Percentiles rank a stretch among this genome's conserved stretches.
Conservation (phyloP, 2,113 vertebrate genomes). For the Motacilla tschutschensis region DNA sequence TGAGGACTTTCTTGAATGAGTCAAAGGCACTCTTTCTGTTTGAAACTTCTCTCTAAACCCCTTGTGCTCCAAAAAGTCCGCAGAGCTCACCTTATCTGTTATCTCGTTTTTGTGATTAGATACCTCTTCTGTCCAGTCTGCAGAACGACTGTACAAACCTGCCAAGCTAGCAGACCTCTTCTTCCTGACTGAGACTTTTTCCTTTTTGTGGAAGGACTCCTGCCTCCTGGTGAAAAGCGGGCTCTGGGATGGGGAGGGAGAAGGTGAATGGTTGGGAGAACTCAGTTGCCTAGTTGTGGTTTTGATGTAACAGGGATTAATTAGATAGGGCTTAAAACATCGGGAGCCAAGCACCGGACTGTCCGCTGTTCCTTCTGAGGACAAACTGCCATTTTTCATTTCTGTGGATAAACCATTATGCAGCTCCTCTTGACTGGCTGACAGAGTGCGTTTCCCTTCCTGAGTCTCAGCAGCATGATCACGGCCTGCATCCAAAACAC, state of each 20-base stretch:
- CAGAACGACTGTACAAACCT: slow-evolving; percentile 83
- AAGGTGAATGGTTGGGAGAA: slow-evolving; percentile 86
- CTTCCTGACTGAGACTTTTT: slow-evolving; percentile 61
- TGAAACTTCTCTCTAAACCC: slow-evolving; percentile 54
- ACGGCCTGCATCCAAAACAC: neutral
- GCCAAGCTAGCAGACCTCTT: slow-evolving; percentile 75
- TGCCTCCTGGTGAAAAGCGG: slow-evolving; percentile 76
- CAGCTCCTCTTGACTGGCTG: slow-evolving; percentile 22
- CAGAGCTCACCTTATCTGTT: slow-evolving; percentile 66
- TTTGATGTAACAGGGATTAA: slow-evolving; percentile 91
- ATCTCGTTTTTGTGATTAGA: slow-evolving; percentile 15
- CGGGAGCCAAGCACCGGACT: slow-evolving; percentile 73
- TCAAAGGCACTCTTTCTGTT: slow-evolving; percentile 71
- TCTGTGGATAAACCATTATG: neutral
- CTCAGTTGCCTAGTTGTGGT: slow-evolving; percentile 94
- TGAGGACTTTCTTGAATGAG: slow-evolving; percentile 72
- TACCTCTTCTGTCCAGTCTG: slow-evolving; percentile 90
- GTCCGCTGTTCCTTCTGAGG: slow-evolving; percentile 43
- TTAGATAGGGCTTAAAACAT: slow-evolving; percentile 84
- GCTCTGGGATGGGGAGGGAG: slow-evolving; percentile 85
- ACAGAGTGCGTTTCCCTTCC: neutral
- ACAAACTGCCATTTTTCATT: slow-evolving; percentile 39
- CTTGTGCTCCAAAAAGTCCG: slow-evolving; percentile 72
- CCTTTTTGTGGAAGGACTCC: slow-evolving; percentile 64
- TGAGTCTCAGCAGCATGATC: slow-evolving; percentile 10